These are phyloP conservation scores for Conistra vaccinii DNA, from an alignment of 2,888 invertebrate genomes.

Conservation along the genomic window DNA sequence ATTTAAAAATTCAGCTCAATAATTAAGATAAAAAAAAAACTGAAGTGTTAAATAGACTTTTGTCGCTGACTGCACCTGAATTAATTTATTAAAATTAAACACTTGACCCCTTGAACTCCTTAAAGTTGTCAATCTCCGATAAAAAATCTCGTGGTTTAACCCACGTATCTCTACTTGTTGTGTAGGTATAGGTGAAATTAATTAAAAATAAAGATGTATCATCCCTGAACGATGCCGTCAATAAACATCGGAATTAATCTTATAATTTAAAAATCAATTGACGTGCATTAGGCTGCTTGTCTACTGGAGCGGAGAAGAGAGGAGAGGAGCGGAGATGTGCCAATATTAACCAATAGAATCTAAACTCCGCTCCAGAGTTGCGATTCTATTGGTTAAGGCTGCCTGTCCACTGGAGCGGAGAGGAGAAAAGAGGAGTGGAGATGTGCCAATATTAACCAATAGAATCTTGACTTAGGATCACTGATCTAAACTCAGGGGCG, in stretches of 20 bases:
- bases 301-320: too few species aligned
- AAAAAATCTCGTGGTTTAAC: background rate
- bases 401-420: too few species aligned
- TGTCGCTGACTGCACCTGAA: background rate
- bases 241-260: background rate
- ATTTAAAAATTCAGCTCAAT: background rate
- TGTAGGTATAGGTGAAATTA: background rate
- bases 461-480: too few species aligned
- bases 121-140: background rate
- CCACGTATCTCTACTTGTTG: background rate
- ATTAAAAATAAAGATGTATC: background rate
- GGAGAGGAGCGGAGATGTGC: too few species aligned
- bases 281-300: too few species aligned
- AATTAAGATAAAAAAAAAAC: background rate
- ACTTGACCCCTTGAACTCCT: background rate
- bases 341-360: too few species aligned
- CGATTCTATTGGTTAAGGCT: too few species aligned
- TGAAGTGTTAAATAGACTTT: background rate
- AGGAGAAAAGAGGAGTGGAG: too few species aligned
- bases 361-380: too few species aligned
- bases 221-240: background rate
- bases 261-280: too few species aligned
- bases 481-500: too few species aligned
- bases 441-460: too few species aligned
- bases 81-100: constrained; percentile 3